Evolutionary conservation across 2,113 vertebrate species (phyloP).

Genomic region (Upupa epops): DNA sequence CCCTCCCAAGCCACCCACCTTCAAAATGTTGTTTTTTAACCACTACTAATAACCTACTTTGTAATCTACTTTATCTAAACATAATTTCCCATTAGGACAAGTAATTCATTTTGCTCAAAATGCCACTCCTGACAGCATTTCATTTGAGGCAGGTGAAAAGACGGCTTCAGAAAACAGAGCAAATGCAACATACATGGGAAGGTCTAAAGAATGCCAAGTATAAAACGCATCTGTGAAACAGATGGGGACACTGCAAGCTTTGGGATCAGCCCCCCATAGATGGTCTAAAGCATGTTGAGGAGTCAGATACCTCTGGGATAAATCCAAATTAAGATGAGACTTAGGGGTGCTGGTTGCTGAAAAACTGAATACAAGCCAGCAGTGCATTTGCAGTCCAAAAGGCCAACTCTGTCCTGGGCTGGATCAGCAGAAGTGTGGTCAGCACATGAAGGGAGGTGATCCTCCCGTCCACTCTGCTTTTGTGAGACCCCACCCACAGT

Average conservation of each 20-base stretch:
- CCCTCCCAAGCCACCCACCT: background rate
- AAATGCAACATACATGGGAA: background rate
- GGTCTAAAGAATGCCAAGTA: background rate
- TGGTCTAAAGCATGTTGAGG: background rate
- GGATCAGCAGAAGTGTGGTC: no score
- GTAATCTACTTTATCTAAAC: constrained; percentile 61
- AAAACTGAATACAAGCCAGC: no score
- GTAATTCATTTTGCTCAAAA: constrained; percentile 51
- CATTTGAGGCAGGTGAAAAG: constrained; percentile 16
- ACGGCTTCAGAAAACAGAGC: background rate
- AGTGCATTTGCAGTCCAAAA: no score
- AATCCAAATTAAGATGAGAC: background rate
- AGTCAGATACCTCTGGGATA: background rate
- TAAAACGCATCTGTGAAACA: background rate
- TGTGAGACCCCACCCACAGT: no score
- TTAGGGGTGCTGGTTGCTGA: no score
- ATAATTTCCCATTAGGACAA: constrained; percentile 54
- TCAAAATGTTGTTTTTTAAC: constrained; percentile 55
- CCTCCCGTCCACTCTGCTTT: no score
- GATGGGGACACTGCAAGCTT: background rate
- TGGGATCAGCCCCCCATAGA: background rate
- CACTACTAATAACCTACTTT: constrained; percentile 51
- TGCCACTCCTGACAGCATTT: constrained; percentile 8
- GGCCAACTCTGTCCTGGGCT: no score
- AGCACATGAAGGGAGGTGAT: no score